These are phyloP conservation scores for Brachyrhaphis roseni DNA, from an alignment of 2,797 vertebrate genomes.

Conservation along the genomic window DNA sequence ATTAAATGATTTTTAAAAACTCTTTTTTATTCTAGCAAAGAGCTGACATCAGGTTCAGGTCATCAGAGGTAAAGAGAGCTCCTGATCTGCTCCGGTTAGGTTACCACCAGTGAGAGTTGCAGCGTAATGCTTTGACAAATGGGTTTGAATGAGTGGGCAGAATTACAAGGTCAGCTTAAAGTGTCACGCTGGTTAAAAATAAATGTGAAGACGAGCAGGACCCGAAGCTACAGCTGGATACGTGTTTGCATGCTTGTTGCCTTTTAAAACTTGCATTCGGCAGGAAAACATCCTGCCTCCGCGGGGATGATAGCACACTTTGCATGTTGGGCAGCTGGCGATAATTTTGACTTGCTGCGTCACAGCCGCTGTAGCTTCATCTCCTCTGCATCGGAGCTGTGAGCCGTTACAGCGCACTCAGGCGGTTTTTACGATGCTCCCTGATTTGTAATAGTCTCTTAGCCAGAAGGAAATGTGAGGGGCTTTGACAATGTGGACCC, in stretches of 20 bases:
- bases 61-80: conserved; percentile 17
- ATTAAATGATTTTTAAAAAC: background rate
- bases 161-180: background rate
- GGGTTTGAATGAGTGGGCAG: conserved; percentile 4
- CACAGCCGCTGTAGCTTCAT: conserved; percentile 29
- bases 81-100: conserved; percentile 37
- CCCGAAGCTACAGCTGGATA: background rate
- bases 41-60: conserved; percentile 44
- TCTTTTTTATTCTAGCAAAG: background rate
- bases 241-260: background rate
- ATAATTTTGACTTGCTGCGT: conserved; percentile 20
- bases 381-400: conserved; percentile 21
- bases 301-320: conserved; percentile 23
- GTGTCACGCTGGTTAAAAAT: conserved; percentile 1
- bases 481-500: conserved; percentile 57
- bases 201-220: background rate
- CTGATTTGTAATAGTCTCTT: conserved; percentile 46
- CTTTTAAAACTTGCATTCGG: conserved; percentile 21
- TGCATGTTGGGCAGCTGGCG: conserved; percentile 28
- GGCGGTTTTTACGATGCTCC: conserved; percentile 2
- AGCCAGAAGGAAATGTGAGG: conserved; percentile 72
- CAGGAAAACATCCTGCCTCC: conserved; percentile 16
- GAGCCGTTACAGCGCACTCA: conserved; percentile 21
- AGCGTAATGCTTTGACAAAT: conserved; percentile 18
- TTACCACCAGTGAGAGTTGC: conserved; percentile 17